Percentiles rank a stretch among this genome's conserved stretches.
phyloP scores from a whole-genome alignment of 2,113 vertebrate species.

The Athene noctua region DNA sequence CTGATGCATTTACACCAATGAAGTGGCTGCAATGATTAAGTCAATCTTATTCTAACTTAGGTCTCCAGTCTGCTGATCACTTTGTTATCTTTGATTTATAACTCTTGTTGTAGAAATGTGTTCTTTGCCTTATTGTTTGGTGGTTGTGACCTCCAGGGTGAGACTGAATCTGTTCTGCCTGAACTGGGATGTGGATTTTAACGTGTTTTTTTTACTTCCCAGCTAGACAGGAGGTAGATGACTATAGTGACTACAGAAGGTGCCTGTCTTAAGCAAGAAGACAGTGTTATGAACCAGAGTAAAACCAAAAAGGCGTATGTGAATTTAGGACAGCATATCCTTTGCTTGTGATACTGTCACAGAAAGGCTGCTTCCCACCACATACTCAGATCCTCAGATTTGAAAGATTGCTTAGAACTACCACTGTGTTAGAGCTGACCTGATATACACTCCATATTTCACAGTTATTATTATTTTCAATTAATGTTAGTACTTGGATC shows the following conservation, averaged over 20 bases:
- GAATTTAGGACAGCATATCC: neutral
- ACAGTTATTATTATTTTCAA: neutral
- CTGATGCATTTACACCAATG: neutral
- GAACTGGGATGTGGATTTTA: fast-evolving
- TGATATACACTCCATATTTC: neutral
- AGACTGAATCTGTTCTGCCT: neutral
- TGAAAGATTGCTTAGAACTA: neutral
- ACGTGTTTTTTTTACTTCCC: neutral
- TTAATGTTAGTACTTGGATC: neutral
- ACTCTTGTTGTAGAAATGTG: neutral
- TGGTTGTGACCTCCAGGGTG: neutral
- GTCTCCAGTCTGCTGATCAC: neutral
- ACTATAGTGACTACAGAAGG: neutral
- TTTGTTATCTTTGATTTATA: neutral
- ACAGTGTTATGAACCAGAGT: fast-evolving
- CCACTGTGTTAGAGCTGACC: neutral
- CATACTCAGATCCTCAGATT: neutral
- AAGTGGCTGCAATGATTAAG: neutral
- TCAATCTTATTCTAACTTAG: neutral
- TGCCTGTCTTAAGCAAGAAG: neutral
- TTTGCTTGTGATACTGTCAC: neutral
- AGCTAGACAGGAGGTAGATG: neutral
- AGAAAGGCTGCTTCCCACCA: neutral
- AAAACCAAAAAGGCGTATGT: neutral
- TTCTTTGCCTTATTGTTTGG: neutral